These are phyloP conservation scores for Myioborus miniatus DNA, from an alignment of 2,797 vertebrate species.

Conservation along the genomic window DNA sequence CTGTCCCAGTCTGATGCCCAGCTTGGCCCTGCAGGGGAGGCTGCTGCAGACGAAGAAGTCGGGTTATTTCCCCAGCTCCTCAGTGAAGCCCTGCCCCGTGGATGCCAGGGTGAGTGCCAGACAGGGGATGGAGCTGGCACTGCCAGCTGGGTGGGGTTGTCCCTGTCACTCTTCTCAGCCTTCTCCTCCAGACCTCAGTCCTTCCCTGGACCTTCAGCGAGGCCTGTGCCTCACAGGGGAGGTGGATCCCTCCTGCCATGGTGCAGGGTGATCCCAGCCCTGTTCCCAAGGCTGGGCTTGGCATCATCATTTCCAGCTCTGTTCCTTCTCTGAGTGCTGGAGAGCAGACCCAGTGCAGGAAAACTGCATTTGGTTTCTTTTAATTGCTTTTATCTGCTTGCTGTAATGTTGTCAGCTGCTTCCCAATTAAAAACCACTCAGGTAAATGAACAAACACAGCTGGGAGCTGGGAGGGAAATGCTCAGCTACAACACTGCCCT, in stretches of 20 bases:
- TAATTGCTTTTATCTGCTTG: background rate
- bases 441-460: background rate
- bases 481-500: background rate
- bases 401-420: background rate
- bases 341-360: background rate
- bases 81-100: constrained; percentile 91
- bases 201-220: background rate
- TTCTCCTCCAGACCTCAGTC: background rate
- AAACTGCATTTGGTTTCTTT: background rate
- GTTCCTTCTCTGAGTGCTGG: background rate
- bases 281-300: rapidly evolving
- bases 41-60: constrained; percentile 88
- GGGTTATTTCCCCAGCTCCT: constrained; percentile 91
- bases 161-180: background rate
- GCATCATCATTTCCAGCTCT: background rate
- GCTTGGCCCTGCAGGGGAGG: constrained; percentile 81
- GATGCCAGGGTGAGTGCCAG: constrained; percentile 86
- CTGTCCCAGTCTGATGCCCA: rapidly evolving
- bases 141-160: rapidly evolving
- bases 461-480: background rate
- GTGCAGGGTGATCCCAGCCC: background rate
- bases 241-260: background rate
- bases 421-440: background rate
- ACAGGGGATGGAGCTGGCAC: background rate
- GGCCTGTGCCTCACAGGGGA: background rate